phyloP scores from a whole-genome alignment of 2,797 vertebrate genomes.

The Chaunax sp. region DNA sequence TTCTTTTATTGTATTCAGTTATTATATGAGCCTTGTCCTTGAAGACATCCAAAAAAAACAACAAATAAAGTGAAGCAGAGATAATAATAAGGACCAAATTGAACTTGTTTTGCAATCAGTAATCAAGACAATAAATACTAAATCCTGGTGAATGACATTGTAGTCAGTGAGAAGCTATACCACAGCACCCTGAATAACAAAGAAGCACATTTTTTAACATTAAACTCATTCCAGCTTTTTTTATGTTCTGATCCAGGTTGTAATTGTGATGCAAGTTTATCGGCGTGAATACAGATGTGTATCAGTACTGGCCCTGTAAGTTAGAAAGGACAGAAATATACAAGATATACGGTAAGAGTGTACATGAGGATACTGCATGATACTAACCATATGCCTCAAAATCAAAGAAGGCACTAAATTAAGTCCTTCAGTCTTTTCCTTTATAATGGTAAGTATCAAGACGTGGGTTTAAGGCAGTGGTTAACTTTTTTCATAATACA shows the following conservation, averaged over 20 bases:
- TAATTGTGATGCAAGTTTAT: constrained; percentile 43
- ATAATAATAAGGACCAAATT: constrained; percentile 51
- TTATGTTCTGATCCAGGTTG: constrained; percentile 38
- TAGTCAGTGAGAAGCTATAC: constrained; percentile 67
- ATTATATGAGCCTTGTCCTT: constrained; percentile 53
- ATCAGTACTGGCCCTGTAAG: constrained; percentile 59
- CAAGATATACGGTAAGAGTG: constrained; percentile 61
- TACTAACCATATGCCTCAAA: constrained; percentile 70
- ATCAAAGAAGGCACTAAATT: constrained; percentile 78
- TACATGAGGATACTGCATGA: constrained; percentile 62
- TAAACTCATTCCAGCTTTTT: constrained; percentile 45
- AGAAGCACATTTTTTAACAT: constrained; percentile 13
- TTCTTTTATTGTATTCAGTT: constrained; percentile 47
- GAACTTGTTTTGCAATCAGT: constrained; percentile 31
- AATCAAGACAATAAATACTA: constrained; percentile 62
- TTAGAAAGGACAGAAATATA: constrained; percentile 66
- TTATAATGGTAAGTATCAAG: constrained; percentile 58
- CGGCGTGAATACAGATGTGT: constrained; percentile 52
- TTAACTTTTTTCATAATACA: constrained; percentile 66
- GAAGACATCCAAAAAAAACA: constrained; percentile 72
- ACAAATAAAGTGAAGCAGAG: constrained; percentile 68
- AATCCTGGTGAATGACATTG: constrained; percentile 65
- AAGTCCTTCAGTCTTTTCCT: constrained; percentile 76
- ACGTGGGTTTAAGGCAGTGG: constrained; percentile 82
- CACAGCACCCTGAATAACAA: constrained; percentile 49